Evolutionary conservation across 2,797 vertebrate genomes (phyloP), one percentile per base, ranked within the genome.

Genomic region (Alectoris magna): DNA sequence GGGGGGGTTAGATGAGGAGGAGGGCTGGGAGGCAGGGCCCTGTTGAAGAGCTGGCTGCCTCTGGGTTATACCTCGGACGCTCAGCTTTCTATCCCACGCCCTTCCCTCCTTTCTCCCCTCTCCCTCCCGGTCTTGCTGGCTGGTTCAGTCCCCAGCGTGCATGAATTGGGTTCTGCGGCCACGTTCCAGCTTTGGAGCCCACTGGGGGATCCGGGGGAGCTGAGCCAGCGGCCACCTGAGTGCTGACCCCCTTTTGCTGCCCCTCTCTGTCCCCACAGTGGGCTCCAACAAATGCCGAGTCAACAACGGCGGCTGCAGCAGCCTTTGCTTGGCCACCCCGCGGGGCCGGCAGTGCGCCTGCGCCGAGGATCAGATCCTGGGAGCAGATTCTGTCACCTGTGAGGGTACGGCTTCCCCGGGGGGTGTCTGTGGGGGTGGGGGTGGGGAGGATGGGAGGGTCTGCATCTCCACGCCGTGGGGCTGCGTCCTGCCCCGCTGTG

Each of bases 301-400:
- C 14, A 99, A 98, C 97, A 99, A 99, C 0, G 99, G 99, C 0
- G 99, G 99, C 93, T 99, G 99, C 92, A 99, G 99, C 98, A 99
- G 99, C 95, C 97, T 99, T 91, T 99, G 99, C 95, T 97, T 99
- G 72, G 99, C 98, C 80, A 98, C 98, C 14, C 99, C 99, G 0
- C 95, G 97, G 6, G 97, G 98, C 73, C 98, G 99, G n/a, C 98
- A 98, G 71, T 99, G 99, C 4, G 98, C 98, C 94, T 99, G 99
- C 2, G 99, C 99, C 0, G 99, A 99, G 78, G 99, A 99, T 95
- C 99, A 99, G 97, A 97, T 98, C 94, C 97, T 99, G 94, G 98
- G 98, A 12, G 0, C 10, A 0, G 98, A 99, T 62, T 97, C 98
- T 1, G 98, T 99, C 97, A 99, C 99, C 88, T 99, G 99, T 96